Conservation (phyloP, 2,113 vertebrate genomes). For the Hoplias malabaricus region DNA sequence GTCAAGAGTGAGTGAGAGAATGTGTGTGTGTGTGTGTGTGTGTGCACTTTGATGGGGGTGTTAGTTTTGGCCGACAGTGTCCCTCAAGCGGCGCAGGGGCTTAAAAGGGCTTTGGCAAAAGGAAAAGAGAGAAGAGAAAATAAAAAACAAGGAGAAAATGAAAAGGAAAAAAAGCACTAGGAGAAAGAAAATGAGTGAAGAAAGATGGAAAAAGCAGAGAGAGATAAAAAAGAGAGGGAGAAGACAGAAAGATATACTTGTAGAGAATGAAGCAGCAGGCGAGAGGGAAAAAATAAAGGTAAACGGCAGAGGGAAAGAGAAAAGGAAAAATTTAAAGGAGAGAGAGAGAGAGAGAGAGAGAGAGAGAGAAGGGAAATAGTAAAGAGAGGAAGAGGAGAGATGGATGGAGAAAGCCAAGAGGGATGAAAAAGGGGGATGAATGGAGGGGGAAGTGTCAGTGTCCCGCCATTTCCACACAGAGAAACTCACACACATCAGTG, state of each 20-base stretch:
- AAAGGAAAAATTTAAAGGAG: background rate
- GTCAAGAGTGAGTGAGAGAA: slow-evolving; percentile 44
- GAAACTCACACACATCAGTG: slow-evolving; percentile 2
- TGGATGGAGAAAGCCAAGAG: too few species aligned
- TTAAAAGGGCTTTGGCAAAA: slow-evolving; percentile 36
- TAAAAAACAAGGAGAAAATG: background rate
- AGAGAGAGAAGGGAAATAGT: too few species aligned
- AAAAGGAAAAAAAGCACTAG: background rate
- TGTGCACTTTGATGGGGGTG: slow-evolving; percentile 56
- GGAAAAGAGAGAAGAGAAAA: slow-evolving; percentile 5
- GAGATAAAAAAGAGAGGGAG: background rate
- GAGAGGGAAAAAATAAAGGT: too few species aligned
- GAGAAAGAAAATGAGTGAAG: slow-evolving; percentile 22
- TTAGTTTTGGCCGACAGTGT: slow-evolving; percentile 63
- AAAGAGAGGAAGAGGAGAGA: too few species aligned
- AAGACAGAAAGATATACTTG: too few species aligned
- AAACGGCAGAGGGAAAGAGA: slow-evolving; percentile 25
- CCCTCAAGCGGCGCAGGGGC: slow-evolving; percentile 46
- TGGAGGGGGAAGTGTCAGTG: slow-evolving; percentile 60
- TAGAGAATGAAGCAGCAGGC: too few species aligned
- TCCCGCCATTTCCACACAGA: slow-evolving; percentile 25
- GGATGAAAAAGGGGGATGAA: slow-evolving; percentile 36
- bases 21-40: slow-evolving; percentile 50
- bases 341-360: background rate
- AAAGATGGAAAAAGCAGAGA: too few species aligned